phyloP scores from a whole-genome alignment of 2,888 invertebrate species.

The Drosophila melanocephala region DNA sequence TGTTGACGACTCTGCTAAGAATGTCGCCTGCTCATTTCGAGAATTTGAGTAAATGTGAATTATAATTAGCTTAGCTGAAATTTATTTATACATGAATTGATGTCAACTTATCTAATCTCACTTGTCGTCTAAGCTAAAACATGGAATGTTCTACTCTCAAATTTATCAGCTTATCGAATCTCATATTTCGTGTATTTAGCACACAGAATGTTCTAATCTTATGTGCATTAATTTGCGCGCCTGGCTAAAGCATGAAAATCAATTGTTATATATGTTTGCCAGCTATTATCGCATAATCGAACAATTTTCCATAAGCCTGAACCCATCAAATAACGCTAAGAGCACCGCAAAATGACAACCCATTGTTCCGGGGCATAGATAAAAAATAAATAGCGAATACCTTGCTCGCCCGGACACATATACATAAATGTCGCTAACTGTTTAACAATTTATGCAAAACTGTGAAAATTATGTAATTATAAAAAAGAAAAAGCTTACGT shows the following conservation, averaged over 20 bases:
- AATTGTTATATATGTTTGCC: slow-evolving; percentile 6
- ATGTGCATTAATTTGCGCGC: neutral
- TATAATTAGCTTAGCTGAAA: neutral
- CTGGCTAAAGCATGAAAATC: slow-evolving; percentile 9
- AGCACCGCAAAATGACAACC: slow-evolving; percentile 25
- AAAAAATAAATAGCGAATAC: neutral
- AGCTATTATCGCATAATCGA: slow-evolving; percentile 51
- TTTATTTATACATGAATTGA: neutral
- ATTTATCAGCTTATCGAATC: neutral
- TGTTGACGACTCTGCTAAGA: neutral
- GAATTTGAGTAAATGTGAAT: neutral
- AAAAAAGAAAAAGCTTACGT: slow-evolving; percentile 44
- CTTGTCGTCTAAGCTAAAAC: neutral
- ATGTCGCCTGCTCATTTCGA: neutral
- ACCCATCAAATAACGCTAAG: slow-evolving; percentile 30
- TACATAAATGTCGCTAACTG: slow-evolving; percentile 57
- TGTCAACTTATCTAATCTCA: slow-evolving; percentile 4
- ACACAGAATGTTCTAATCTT: neutral
- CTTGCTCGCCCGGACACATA: neutral
- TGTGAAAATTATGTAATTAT: slow-evolving; percentile 70
- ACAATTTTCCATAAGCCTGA: slow-evolving; percentile 45
- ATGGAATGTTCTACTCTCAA: neutral
- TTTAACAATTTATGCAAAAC: slow-evolving; percentile 65
- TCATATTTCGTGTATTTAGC: neutral
- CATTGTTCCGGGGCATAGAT: slow-evolving; percentile 11